Base-by-base conservation (phyloP, 1,140 invertebrate species). In the Tetraneura akinire region DNA sequence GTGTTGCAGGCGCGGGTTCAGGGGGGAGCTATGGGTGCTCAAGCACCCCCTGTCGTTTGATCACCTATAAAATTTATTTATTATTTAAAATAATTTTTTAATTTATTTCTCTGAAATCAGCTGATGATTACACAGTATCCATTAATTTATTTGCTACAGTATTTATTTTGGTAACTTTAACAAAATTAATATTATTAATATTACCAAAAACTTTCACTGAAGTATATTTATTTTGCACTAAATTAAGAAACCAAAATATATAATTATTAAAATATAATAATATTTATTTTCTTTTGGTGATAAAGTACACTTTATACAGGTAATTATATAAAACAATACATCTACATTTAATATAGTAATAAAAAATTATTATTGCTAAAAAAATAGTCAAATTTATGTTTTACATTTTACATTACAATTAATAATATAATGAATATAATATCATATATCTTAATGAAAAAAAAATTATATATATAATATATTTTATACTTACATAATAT, bases 191-290 rank as follows among this genome's bases (percentile, higher is more conserved):
- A 37, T 37, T 8, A 37, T 37, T 3, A 8, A 8, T 37, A 37
- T 37, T 37, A 37, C 32, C 32, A 37, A 8, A 3, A 3, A 37
- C 8, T 37, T 37, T 37, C 3, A 37, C 32, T 37, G 32, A 3
- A 37, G 3, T 37, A 11, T 37, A 64, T 26, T n/a, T 64, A 42
- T 42, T 37, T 8, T 42, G 62, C 11, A 64, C 62, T 37, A n/a
- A 64, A n/a, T n/a, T 47, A 4, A 73, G 53, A n/a, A 73, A 53
- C 49, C 10, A 51, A 53, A n/a, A n/a, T n/a, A 51, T 51, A 53
- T 37, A 74, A 74, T 37, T 74, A 74, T 74, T 74, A 74, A 74
- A 74, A 74, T 74, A 74, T 57, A 74, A 74, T 74, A 37, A 74
- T n/a, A n/a, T 74, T 74, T 57, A 74, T 74, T 74, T 74, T 57